phyloP scores from a whole-genome alignment of 2,797 vertebrate species.

The Neosilurus mollespiculum region DNA sequence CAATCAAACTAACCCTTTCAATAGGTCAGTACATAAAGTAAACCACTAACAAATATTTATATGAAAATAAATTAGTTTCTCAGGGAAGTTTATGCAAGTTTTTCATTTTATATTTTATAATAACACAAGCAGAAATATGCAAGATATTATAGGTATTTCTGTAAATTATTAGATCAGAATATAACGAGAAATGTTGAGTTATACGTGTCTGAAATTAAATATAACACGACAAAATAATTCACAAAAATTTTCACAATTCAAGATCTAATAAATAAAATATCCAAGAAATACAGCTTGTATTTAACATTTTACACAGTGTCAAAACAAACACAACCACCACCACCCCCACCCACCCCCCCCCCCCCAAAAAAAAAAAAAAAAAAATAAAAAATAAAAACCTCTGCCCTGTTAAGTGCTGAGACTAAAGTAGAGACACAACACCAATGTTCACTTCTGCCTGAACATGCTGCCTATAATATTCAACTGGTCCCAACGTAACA shows the following conservation, averaged over 20 bases:
- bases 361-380: background rate
- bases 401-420: conserved; percentile 57
- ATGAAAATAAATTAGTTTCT: conserved; percentile 41
- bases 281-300: background rate
- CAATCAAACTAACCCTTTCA: conserved; percentile 55
- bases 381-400: background rate
- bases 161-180: background rate
- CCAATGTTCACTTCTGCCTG: conserved; percentile 69
- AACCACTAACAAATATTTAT: conserved; percentile 41
- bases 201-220: background rate
- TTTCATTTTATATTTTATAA: conserved; percentile 17
- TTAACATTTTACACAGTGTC: background rate
- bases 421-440: conserved; percentile 69
- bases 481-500: conserved; percentile 60
- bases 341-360: too few relatives aligned
- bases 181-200: background rate
- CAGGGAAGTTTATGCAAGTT: conserved; percentile 1
- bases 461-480: conserved; percentile 65
- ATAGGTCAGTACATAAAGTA: conserved; percentile 63
- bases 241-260: background rate
- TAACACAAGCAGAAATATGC: background rate
- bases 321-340: too few relatives aligned
- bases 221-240: background rate
- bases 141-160: background rate
- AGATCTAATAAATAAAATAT: background rate